Evolutionary conservation across 2,888 invertebrate genomes (phyloP), one percentile per base, ranked within the genome.

Genomic region (Crioceris asparagi): DNA sequence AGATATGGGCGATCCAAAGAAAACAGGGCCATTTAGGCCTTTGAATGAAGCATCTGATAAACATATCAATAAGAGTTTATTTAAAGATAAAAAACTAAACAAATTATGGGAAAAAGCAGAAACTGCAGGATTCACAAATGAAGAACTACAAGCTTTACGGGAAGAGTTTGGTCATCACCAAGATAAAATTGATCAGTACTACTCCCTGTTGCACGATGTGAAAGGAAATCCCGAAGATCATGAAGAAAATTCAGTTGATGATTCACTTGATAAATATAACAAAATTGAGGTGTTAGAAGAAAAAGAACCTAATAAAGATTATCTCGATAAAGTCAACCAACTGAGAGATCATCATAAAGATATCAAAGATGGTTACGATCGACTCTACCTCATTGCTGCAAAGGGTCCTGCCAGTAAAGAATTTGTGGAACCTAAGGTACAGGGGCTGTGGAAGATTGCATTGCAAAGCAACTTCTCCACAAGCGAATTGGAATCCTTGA

Each of bases 161-260:
- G 85, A 92, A 59, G 94, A 94, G 64, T 92, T 94, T 56, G 65
- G 67, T 14, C 92, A 93, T 60, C 91, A 94, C 56, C 90, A 93
- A 60, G 84, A 91, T 49, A 93, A 92, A 66, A 77, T 93, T 33
- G 85, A 92, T 59, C 82, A 93, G 55, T 93, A 90, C 59, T 83
- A 87, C 60, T 75, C 79, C 29, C 61, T 93, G 39, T 67, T 90
- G 35, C 73, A 76, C 47, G 80, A 85, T 52, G 67, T 82, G 18
- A 79, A 83, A 48, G 52, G 47, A 2, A 62, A 70, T 27, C 74
- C 78, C 46, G 61, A 69, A 29, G 75, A 79, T 46, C 69, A 69
- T 21, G 72, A 73, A 57, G 37, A 54, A 83, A 84, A 84, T 70
- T 77, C 77, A 5, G 66, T 85, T 3, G 72, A 80, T 56, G 78